Evolutionary conservation across 2,888 invertebrate species (phyloP).

Genomic region (Ecliptopera silaceata): DNA sequence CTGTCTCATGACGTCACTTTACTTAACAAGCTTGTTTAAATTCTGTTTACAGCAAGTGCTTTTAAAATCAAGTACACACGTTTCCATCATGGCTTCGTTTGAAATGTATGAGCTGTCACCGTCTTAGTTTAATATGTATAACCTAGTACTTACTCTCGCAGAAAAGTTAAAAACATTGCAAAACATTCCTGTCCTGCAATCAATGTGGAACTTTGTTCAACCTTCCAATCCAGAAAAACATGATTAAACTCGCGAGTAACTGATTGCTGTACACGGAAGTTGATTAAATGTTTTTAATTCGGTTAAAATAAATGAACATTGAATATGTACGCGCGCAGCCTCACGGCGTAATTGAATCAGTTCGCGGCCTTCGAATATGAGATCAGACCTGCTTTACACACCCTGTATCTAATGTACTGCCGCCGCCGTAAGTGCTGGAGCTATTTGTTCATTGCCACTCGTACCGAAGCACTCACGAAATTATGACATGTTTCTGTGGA

Average conservation of each 20-base stretch:
- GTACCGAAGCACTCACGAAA: background rate
- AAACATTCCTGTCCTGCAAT: background rate
- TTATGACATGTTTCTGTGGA: background rate
- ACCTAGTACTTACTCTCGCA: background rate
- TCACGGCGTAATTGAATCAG: conserved; percentile 23
- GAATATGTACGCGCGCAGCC: conserved; percentile 14
- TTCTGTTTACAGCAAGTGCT: conserved; percentile 12
- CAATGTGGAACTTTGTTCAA: conserved; percentile 1
- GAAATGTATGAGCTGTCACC: background rate
- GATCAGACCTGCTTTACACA: conserved; percentile 5
- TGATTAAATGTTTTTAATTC: conserved; percentile 33
- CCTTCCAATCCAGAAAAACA: conserved; percentile 20
- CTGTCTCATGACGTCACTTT: conserved; percentile 12
- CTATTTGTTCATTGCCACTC: background rate
- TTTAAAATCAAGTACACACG: conserved; percentile 7
- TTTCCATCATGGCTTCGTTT: background rate
- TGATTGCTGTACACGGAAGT: conserved; percentile 26
- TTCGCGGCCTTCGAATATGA: conserved; percentile 13
- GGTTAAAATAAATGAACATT: conserved; percentile 21
- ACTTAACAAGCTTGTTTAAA: conserved; percentile 19
- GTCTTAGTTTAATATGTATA: background rate
- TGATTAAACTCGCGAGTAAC: conserved; percentile 24
- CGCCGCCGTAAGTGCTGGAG: background rate
- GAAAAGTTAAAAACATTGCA: background rate
- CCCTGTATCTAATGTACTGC: background rate